Percentiles rank a stretch among this genome's conserved stretches.
phyloP scores from a whole-genome alignment of 2,888 invertebrate species.

The Xestoiulus laeticollis region DNA sequence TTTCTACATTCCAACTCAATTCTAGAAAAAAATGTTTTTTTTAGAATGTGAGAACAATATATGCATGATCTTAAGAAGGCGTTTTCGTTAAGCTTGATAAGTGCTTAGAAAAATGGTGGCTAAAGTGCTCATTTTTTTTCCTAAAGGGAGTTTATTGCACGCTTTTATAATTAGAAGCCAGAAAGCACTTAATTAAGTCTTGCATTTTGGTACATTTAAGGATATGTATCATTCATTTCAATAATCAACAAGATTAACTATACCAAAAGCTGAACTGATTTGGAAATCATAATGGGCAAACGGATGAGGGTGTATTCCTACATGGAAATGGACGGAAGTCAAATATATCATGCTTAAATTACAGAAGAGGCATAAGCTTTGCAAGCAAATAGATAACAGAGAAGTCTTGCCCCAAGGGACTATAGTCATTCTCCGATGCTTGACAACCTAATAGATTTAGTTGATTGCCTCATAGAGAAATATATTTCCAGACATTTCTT shows the following conservation, averaged over 20 bases:
- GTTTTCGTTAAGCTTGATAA: too few relatives aligned
- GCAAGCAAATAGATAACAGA: not conserved
- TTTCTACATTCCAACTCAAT: too few relatives aligned
- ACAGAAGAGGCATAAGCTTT: not conserved
- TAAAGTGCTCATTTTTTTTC: too few relatives aligned
- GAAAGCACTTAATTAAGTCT: not conserved
- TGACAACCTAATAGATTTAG: not conserved
- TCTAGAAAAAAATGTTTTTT: too few relatives aligned
- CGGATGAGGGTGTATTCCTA: not conserved
- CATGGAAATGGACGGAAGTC: not conserved
- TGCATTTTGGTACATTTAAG: too few relatives aligned
- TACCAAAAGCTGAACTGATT: not conserved
- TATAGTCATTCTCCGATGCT: not conserved
- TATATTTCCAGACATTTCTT: not conserved
- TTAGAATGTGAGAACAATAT: too few relatives aligned
- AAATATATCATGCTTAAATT: not conserved
- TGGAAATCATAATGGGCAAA: not conserved
- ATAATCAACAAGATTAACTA: not conserved
- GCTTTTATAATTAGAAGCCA: too few relatives aligned
- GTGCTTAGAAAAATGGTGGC: too few relatives aligned
- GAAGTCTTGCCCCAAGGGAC: not conserved
- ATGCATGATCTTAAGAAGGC: too few relatives aligned
- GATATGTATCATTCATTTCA: not conserved
- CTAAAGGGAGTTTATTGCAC: too few relatives aligned
- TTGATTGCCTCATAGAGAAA: not conserved